Evolutionary conservation across 1,140 invertebrate species (phyloP).

Genomic region (Zaprionus gabonicus): DNA sequence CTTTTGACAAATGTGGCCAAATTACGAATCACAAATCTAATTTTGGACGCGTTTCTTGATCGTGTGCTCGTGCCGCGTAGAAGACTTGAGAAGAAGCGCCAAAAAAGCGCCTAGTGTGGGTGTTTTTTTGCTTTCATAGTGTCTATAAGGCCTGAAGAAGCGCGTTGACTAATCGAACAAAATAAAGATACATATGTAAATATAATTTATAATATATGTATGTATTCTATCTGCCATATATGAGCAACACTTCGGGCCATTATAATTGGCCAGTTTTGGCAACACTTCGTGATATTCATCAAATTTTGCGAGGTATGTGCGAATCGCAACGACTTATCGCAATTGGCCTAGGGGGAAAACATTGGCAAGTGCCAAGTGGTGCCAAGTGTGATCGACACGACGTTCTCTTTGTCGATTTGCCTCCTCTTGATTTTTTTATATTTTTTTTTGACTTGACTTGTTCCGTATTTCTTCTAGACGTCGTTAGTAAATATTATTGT

Average conservation of each 20-base stretch:
- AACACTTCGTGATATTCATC: background rate
- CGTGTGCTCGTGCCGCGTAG: slow-evolving; percentile 18
- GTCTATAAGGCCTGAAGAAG: slow-evolving; percentile 31
- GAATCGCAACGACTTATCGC: slow-evolving; percentile 31
- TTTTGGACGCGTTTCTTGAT: slow-evolving; percentile 62
- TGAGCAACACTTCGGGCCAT: slow-evolving; percentile 16
- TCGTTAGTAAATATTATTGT: slow-evolving; percentile 53
- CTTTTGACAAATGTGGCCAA: slow-evolving; percentile 63
- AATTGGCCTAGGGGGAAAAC: slow-evolving; percentile 20
- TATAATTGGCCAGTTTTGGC: slow-evolving; percentile 47
- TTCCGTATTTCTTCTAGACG: slow-evolving; percentile 24
- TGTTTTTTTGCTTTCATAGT: slow-evolving; percentile 18
- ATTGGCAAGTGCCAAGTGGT: slow-evolving; percentile 35
- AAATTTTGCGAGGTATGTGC: slow-evolving; percentile 19
- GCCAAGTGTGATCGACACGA: slow-evolving; percentile 33
- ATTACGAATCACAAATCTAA: slow-evolving; percentile 78
- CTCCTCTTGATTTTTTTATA: background rate
- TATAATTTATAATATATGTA: background rate
- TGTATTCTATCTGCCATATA: background rate
- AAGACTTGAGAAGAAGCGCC: slow-evolving; percentile 36
- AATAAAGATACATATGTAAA: slow-evolving; percentile 17
- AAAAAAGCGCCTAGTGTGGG: slow-evolving; percentile 48
- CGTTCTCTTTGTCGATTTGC: slow-evolving; percentile 26
- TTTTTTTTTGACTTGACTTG: slow-evolving; percentile 11
- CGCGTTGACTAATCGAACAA: slow-evolving; percentile 29